Conservation (phyloP, 1,140 invertebrate genomes). For the Drosophila asahinai region DNA sequence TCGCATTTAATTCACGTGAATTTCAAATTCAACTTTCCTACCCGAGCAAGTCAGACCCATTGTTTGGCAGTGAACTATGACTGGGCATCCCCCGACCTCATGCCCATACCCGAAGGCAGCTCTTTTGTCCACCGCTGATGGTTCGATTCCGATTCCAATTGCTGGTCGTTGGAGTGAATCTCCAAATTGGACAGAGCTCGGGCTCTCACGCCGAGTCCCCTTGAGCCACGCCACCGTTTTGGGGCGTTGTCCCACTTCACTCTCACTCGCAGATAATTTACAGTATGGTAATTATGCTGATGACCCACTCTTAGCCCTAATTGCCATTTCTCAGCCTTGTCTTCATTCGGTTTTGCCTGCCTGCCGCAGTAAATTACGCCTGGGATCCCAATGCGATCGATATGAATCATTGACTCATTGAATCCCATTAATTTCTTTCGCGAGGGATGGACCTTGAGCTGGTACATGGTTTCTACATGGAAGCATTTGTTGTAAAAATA, state of each 20-base stretch:
- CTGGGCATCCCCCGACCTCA: constrained; percentile 51
- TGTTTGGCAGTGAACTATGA: constrained; percentile 78
- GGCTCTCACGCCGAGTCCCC: constrained; percentile 44
- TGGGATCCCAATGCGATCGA: constrained; percentile 54
- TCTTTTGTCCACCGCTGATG: constrained; percentile 48
- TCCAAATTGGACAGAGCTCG: constrained; percentile 36
- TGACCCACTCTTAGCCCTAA: constrained; percentile 55
- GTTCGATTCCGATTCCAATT: constrained; percentile 46
- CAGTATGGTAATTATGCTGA: constrained; percentile 65
- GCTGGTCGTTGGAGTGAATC: constrained; percentile 29
- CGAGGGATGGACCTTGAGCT: constrained; percentile 53
- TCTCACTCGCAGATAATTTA: constrained; percentile 53
- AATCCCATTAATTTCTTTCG: constrained; percentile 52
- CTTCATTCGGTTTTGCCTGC: constrained; percentile 30
- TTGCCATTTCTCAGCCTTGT: constrained; percentile 66
- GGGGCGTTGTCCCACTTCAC: constrained; percentile 58
- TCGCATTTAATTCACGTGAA: constrained; percentile 83
- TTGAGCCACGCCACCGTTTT: constrained; percentile 70
- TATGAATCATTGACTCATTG: constrained; percentile 49
- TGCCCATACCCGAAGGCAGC: constrained; percentile 8
- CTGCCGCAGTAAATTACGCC: constrained; percentile 44
- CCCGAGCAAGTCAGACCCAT: constrained; percentile 26
- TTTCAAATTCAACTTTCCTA: constrained; percentile 64
- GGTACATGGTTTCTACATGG: constrained; percentile 51
- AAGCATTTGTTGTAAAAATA: constrained; percentile 43